Evolutionary conservation across 2,888 invertebrate genomes (phyloP), one percentile per base, ranked within the genome.

Genomic region (Aleiodes testaceus): DNA sequence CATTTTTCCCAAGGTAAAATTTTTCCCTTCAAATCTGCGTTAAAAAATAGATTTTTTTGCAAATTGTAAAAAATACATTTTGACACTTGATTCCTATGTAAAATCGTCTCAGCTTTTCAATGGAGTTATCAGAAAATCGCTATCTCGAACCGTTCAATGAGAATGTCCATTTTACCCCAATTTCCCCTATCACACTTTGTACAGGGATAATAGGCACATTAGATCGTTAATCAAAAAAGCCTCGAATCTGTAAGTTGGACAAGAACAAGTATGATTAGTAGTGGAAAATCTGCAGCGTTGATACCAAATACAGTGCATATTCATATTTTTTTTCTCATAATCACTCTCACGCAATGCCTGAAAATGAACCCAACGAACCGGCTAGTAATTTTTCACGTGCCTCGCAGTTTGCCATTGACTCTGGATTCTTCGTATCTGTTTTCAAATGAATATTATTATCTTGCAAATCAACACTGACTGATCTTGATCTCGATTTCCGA

Each of bases 391-490:
- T 3, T 44, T 42, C 9, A 12, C 26, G 45, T 30, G 11, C 36
- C 16, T 30, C n/a, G 49, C n/a, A n/a, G 18, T 44, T 12, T 12
- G 26, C 20, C 45, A 26, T 65, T 30, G 42, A 70, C 12, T 66
- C 22, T 26, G 36, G 16, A 55, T 11, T 50, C 50, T 53, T 36
- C 1, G 53, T 63, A 67, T 72, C 72, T 26, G 69, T 69, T 66
- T 55, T 69, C 44, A 67, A 66, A 68, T 70, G 65, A 53, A 70
- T 66, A 50, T 61, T 71, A 66, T 47, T 74, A 64, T 72, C 59
- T 16, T 74, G 77, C 3, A 82, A 81, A 3, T 78, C 81, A 22
- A 80, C 70, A 72, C 85, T 85, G 22, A 73, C 73, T 7, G 83
- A 82, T 20, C 78, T 72, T 0, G 78, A 74, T 36, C 68, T 72